A percentile compares a stretch with the other conserved stretches of the same genome.
Evolutionary conservation across 2,797 vertebrate genomes (phyloP).

Genomic region (Parotocinclus haroldoi): DNA sequence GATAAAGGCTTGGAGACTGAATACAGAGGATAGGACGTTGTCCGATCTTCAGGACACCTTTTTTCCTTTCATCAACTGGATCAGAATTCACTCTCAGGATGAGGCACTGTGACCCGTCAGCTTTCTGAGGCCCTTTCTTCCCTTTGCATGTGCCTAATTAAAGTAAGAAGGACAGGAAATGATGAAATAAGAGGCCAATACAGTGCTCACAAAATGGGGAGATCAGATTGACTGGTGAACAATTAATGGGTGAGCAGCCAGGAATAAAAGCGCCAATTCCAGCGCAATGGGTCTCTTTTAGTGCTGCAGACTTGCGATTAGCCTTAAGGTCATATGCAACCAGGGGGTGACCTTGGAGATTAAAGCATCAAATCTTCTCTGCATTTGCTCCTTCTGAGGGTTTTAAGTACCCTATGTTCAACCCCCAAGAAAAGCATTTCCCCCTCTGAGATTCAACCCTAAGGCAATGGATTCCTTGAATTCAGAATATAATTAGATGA

Average conservation of each 20-base stretch:
- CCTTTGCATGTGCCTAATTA: constrained; percentile 71
- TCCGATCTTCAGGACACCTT: constrained; percentile 59
- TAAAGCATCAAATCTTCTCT: constrained; percentile 51
- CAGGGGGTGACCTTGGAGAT: constrained; percentile 72
- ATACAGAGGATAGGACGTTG: constrained; percentile 57
- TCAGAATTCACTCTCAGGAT: constrained; percentile 68
- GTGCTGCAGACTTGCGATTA: constrained; percentile 66
- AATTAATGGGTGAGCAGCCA: constrained; percentile 69
- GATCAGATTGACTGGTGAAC: constrained; percentile 77
- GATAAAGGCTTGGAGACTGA: background rate
- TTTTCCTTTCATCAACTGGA: constrained; percentile 67
- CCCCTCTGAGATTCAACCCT: constrained; percentile 17
- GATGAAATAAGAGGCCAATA: constrained; percentile 78
- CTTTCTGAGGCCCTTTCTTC: constrained; percentile 61
- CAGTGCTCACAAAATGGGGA: constrained; percentile 68
- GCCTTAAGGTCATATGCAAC: constrained; percentile 73
- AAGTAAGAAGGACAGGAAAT: constrained; percentile 71
- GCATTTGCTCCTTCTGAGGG: background rate
- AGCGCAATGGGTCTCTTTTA: constrained; percentile 57
- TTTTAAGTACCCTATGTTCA: constrained; percentile 4
- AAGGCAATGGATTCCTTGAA: background rate
- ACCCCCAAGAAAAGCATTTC: constrained; percentile 21
- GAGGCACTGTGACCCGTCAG: constrained; percentile 59
- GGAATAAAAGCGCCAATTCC: constrained; percentile 62
- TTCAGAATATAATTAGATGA: background rate